Evolutionary conservation across 1,140 invertebrate genomes (phyloP).

Genomic region (Leptestheria dahalacensis): DNA sequence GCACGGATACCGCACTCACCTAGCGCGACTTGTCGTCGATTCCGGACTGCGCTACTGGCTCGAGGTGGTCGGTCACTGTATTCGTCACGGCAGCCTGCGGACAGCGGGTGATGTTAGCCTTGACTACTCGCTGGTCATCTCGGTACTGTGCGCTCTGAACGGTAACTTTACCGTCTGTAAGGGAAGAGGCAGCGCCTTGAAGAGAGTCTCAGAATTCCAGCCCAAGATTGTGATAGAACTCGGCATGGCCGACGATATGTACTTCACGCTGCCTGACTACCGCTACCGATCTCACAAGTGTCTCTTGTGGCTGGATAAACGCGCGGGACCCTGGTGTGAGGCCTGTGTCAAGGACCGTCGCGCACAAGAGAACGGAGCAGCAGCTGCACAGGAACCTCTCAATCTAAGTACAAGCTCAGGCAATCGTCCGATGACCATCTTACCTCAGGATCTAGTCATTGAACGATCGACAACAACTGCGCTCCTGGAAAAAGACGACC

Average conservation of each 20-base stretch:
- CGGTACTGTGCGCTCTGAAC: neutral
- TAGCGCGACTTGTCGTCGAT: constrained; percentile 8
- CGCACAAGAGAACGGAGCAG: too few species aligned
- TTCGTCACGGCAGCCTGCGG: neutral
- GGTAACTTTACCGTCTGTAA: constrained; percentile 3
- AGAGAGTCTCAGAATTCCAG: neutral
- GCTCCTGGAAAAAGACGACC: too few species aligned
- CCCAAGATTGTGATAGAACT: neutral
- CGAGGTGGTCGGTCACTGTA: constrained; percentile 10
- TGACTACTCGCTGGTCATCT: neutral
- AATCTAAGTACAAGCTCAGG: too few species aligned
- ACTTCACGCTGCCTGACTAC: constrained; percentile 10
- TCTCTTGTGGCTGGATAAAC: neutral
- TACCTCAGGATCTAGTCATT: too few species aligned
- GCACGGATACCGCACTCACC: constrained; percentile 5
- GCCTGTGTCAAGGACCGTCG: too few species aligned
- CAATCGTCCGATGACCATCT: too few species aligned
- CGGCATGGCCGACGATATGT: neutral
- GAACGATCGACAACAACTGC: too few species aligned
- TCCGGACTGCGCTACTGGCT: constrained; percentile 2
- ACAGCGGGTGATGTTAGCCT: neutral
- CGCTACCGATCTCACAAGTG: constrained; percentile 9
- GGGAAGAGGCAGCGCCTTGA: constrained; percentile 1
- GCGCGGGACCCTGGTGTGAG: neutral
- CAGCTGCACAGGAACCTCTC: too few species aligned